Evolutionary conservation across 1,140 invertebrate species (phyloP).

Genomic region (Zeugodacus cucurbitae): DNA sequence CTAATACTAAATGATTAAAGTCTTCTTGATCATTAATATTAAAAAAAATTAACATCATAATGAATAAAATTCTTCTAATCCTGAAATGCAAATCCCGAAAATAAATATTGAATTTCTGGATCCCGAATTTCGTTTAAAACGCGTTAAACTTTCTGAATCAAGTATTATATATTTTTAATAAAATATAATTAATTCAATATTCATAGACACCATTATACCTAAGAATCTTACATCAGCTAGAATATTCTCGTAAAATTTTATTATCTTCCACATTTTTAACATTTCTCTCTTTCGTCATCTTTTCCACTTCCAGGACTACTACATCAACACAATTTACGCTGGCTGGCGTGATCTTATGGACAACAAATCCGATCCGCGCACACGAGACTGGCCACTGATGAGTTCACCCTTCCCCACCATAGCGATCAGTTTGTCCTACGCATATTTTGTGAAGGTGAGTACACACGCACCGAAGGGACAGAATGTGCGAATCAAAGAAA

Average conservation of each 20-base stretch:
- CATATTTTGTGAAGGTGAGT: slow-evolving; percentile 79
- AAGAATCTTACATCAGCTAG: background rate
- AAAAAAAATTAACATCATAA: too few relatives aligned
- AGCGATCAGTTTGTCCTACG: slow-evolving; percentile 79
- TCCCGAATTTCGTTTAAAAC: too few relatives aligned
- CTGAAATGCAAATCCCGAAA: too few relatives aligned
- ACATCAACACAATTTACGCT: slow-evolving; percentile 68
- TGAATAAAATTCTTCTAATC: too few relatives aligned
- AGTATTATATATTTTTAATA: too few relatives aligned
- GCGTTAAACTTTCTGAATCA: too few relatives aligned
- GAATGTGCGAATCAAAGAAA: background rate
- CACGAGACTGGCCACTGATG: slow-evolving; percentile 87
- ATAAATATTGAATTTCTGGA: too few relatives aligned
- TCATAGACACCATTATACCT: background rate
- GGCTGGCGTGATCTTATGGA: slow-evolving; percentile 77
- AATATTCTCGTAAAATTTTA: background rate
- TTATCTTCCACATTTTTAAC: background rate
- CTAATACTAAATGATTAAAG: too few relatives aligned
- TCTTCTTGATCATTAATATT: too few relatives aligned
- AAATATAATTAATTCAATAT: background rate
- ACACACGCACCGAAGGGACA: background rate
- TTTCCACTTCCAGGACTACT: slow-evolving; percentile 32
- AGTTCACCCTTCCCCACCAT: slow-evolving; percentile 83
- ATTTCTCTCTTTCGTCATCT: background rate
- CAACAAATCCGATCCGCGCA: slow-evolving; percentile 82